Conservation (phyloP, 2,888 invertebrate genomes). For the Eudasyphora cyanicolor region DNA sequence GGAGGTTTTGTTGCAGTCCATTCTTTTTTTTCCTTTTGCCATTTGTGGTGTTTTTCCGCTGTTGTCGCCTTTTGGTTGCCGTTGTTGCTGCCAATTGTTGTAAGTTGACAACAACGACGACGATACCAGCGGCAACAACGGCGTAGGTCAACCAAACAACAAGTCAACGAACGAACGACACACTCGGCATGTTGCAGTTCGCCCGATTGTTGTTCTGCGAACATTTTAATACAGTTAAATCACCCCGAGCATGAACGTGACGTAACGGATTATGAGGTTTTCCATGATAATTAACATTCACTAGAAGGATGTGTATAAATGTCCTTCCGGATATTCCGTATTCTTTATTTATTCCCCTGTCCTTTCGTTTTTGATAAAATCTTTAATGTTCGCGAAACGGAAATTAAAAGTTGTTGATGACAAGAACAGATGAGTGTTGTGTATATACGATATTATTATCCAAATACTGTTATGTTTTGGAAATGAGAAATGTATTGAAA, state of each 20-base stretch:
- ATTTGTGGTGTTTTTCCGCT: background rate
- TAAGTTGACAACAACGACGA: constrained; percentile 35
- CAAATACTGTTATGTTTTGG: no score
- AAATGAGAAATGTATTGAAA: no score
- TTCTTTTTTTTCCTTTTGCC: constrained; percentile 5
- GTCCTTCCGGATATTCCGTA: background rate
- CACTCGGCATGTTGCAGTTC: constrained; percentile 25
- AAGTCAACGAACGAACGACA: constrained; percentile 54
- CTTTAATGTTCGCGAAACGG: background rate
- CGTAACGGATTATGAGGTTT: background rate
- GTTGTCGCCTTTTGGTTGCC: constrained; percentile 9
- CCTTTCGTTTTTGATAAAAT: background rate
- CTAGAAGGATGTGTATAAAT: background rate
- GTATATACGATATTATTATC: no score
- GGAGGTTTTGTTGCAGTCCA: constrained; percentile 10
- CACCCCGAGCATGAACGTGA: background rate
- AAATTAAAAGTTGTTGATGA: background rate
- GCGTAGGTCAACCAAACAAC: constrained; percentile 62
- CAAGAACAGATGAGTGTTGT: background rate
- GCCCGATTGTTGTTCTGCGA: constrained; percentile 30
- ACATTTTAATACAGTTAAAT: constrained; percentile 4
- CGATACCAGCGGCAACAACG: no score
- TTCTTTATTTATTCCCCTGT: background rate
- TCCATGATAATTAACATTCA: background rate
- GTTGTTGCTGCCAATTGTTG: background rate